Conservation (phyloP, 1,140 invertebrate genomes). For the Acromyrmex charruanus region DNA sequence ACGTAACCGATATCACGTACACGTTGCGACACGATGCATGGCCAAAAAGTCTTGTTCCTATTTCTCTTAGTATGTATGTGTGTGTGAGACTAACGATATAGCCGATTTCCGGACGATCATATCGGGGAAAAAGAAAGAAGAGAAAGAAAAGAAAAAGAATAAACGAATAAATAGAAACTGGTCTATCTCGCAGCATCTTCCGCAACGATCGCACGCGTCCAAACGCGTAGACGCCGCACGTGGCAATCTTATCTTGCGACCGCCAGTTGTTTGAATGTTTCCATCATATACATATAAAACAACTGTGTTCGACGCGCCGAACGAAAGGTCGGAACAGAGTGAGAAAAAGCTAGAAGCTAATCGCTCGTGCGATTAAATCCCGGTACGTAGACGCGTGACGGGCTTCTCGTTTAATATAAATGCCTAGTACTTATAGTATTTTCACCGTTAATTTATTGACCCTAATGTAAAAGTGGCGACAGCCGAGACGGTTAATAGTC, state of each 20-base stretch:
- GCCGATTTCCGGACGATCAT: conserved; percentile 52
- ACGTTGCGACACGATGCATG: conserved; percentile 68
- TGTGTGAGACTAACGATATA: conserved; percentile 53
- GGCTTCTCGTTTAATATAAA: conserved; percentile 68
- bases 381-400: conserved; percentile 57
- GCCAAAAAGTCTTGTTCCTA: conserved; percentile 79
- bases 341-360: conserved; percentile 50
- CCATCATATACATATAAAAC: conserved; percentile 43
- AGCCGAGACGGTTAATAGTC: conserved; percentile 7
- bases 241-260: conserved; percentile 62
- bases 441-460: conserved; percentile 83
- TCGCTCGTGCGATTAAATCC: conserved; percentile 60
- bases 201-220: conserved; percentile 28
- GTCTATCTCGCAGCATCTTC: conserved; percentile 35
- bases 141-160: conserved; percentile 6
- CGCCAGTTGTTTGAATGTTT: conserved; percentile 48
- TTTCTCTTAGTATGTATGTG: conserved; percentile 73
- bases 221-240: conserved; percentile 24
- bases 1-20: conserved; percentile 39
- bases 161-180: conserved; percentile 39
- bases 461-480: conserved; percentile 63
- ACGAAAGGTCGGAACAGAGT: conserved; percentile 51
- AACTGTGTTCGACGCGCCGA: conserved; percentile 55
- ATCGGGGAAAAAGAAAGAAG: conserved; percentile 21
- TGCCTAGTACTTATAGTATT: conserved; percentile 83